These are phyloP conservation scores for Cerastoderma edule DNA, from an alignment of 2,888 invertebrate genomes.

Conservation along the genomic window DNA sequence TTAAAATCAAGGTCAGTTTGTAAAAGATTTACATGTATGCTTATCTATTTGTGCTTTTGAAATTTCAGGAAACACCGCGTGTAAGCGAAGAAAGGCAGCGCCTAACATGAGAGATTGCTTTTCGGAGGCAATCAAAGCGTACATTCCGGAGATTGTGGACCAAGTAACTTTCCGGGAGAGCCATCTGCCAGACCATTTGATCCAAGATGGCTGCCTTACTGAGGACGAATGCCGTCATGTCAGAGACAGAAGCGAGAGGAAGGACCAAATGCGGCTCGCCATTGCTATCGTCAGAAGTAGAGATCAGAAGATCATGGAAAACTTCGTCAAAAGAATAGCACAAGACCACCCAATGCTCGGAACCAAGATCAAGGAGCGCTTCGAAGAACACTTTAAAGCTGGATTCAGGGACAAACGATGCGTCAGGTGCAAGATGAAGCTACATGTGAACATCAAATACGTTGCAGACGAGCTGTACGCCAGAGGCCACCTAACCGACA, in stretches of 20 bases:
- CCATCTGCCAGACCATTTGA: constrained; percentile 4
- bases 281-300: background rate
- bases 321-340: background rate
- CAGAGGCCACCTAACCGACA: background rate
- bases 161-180: background rate
- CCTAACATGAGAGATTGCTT: constrained; percentile 12
- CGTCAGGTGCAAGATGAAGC: constrained; percentile 11
- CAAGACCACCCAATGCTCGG: background rate
- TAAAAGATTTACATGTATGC: no score
- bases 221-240: constrained; percentile 16
- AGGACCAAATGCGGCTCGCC: constrained; percentile 5
- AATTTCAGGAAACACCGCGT: no score
- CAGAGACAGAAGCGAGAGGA: background rate
- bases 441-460: constrained; percentile 4
- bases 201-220: background rate
- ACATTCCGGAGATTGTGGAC: constrained; percentile 4
- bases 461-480: background rate
- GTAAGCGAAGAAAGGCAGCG: background rate
- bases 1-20: no score
- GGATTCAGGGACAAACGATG: background rate
- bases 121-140: background rate
- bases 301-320: background rate
- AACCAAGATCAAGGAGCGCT: background rate
- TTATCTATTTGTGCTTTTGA: no score
- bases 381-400: background rate